Evolutionary conservation across 2,888 invertebrate species (phyloP).

Genomic region (Agonopterix arenella): DNA sequence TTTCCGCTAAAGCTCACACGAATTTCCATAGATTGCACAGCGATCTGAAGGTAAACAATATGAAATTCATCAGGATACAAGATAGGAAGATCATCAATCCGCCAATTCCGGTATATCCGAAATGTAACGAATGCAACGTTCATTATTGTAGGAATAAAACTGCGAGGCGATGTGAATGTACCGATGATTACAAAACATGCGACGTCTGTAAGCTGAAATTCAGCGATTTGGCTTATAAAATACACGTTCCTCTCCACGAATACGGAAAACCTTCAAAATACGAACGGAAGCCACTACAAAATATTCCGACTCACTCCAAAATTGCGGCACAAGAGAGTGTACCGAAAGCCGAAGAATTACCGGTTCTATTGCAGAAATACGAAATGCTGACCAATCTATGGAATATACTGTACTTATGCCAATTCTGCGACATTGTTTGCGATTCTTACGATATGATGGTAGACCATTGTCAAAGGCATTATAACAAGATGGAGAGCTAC

Average conservation of each 20-base stretch:
- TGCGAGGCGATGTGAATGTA: constrained; percentile 18
- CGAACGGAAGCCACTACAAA: neutral
- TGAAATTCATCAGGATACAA: constrained; percentile 19
- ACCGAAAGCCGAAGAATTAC: constrained; percentile 9
- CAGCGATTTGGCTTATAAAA: constrained; percentile 19
- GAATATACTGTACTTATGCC: constrained; percentile 43
- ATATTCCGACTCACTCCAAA: neutral
- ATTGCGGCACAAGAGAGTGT: neutral
- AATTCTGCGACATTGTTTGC: constrained; percentile 26
- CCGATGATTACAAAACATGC: constrained; percentile 18
- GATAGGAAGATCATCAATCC: constrained; percentile 18
- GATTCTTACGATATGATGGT: constrained; percentile 42
- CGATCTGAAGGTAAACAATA: constrained; percentile 19
- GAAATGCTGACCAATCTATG: constrained; percentile 33
- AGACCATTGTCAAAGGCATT: constrained; percentile 43
- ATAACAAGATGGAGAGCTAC: constrained; percentile 19
- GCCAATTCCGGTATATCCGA: constrained; percentile 19
- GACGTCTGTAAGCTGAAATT: constrained; percentile 27
- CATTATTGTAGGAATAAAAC: constrained; percentile 16
- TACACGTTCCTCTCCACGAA: constrained; percentile 33
- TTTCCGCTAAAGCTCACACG: constrained; percentile 13
- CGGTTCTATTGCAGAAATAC: constrained; percentile 38
- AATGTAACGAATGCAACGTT: constrained; percentile 29
- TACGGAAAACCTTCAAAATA: constrained; percentile 5
- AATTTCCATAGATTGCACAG: constrained; percentile 8